phyloP scores from a whole-genome alignment of 2,113 vertebrate species.

The Panurus biarmicus region DNA sequence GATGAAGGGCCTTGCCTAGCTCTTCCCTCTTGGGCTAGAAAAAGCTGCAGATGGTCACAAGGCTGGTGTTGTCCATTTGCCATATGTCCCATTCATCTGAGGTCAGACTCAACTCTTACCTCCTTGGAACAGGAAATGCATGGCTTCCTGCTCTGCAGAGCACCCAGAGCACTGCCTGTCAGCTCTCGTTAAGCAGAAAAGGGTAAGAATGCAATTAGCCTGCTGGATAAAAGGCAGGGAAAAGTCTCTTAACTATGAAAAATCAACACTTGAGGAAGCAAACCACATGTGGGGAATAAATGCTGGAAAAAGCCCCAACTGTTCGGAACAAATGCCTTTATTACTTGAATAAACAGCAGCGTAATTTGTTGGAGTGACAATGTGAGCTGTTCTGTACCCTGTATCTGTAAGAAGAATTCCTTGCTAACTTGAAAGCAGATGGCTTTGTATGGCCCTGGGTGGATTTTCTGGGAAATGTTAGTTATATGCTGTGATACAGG shows the following conservation, averaged over 20 bases:
- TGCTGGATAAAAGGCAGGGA: conserved; percentile 44
- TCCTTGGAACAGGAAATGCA: conserved; percentile 22
- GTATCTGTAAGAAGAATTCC: neutral
- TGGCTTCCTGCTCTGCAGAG: neutral
- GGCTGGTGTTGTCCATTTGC: neutral
- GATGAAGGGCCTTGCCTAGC: neutral
- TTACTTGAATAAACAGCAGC: conserved; percentile 19
- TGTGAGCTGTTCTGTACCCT: neutral
- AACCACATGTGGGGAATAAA: conserved; percentile 51
- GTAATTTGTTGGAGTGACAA: conserved; percentile 3
- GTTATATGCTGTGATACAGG: neutral
- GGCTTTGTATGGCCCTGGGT: neutral
- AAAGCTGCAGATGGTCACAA: neutral
- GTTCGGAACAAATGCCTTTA: conserved; percentile 35
- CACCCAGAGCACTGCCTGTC: neutral
- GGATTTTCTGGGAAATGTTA: neutral
- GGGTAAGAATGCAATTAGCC: conserved; percentile 30
- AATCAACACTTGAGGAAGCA: conserved; percentile 49
- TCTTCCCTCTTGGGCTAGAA: neutral
- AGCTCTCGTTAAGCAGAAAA: neutral
- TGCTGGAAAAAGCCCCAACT: neutral
- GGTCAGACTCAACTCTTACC: neutral
- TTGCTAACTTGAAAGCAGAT: neutral
- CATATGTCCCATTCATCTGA: neutral
- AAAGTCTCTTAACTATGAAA: conserved; percentile 28